A percentile compares a stretch with the other conserved stretches of the same genome.
Evolutionary conservation across 2,797 vertebrate species (phyloP).

Genomic region (Fratercula arctica): DNA sequence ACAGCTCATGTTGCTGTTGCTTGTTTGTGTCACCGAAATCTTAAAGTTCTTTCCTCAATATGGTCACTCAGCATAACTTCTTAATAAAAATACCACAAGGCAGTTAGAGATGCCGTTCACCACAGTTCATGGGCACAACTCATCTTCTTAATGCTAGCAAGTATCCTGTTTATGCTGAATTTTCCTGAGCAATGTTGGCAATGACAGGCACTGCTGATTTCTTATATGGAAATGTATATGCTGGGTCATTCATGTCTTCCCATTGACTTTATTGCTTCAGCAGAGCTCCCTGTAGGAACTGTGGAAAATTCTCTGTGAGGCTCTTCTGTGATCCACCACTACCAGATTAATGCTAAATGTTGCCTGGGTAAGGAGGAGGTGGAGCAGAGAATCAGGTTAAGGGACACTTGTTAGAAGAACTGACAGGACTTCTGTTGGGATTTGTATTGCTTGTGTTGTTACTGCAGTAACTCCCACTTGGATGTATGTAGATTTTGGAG

Average conservation of each 20-base stretch:
- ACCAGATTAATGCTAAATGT: constrained; percentile 1
- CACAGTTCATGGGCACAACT: not conserved
- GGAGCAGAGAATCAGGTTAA: not conserved
- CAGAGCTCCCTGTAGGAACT: not conserved
- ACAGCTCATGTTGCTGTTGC: not conserved
- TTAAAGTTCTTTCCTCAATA: not conserved
- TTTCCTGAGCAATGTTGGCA: not conserved
- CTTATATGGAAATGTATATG: not conserved
- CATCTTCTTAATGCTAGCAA: not conserved
- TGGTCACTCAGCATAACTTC: not conserved
- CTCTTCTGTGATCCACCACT: not conserved
- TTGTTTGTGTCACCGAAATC: not conserved
- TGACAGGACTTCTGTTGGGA: not conserved
- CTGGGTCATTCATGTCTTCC: not conserved
- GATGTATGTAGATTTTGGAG: not conserved
- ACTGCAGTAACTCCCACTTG: constrained; percentile 13
- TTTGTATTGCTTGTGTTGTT: constrained; percentile 17
- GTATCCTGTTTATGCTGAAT: not conserved
- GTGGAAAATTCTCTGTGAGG: not conserved
- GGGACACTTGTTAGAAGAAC: not conserved
- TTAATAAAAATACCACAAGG: not conserved
- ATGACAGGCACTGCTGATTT: not conserved
- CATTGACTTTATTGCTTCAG: not conserved
- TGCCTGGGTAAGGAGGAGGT: not conserved
- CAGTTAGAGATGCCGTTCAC: not conserved